A percentile compares a stretch with the other conserved stretches of the same genome.
Conservation (phyloP, 2,888 invertebrate species). For the Myopa tessellatipennis region DNA sequence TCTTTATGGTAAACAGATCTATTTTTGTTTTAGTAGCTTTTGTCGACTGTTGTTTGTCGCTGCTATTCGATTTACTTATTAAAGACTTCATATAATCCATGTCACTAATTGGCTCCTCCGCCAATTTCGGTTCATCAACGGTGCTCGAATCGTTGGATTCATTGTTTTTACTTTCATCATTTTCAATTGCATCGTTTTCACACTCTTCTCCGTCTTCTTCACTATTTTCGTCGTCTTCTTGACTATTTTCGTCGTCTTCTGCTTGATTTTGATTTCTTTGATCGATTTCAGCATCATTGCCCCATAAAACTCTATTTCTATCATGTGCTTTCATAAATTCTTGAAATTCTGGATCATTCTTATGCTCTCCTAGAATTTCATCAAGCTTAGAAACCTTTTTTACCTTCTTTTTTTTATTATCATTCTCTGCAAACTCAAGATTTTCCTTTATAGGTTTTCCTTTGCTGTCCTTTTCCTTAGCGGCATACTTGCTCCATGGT, state of each 20-base stretch:
- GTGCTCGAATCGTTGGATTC: slow-evolving; percentile 57
- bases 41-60: neutral
- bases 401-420: slow-evolving; percentile 55
- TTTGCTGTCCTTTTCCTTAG: slow-evolving; percentile 73
- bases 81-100: slow-evolving; percentile 82
- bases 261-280: slow-evolving; percentile 57
- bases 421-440: slow-evolving; percentile 72
- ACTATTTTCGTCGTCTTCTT: slow-evolving; percentile 49
- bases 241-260: slow-evolving; percentile 52
- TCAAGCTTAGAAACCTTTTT: slow-evolving; percentile 71
- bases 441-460: slow-evolving; percentile 69
- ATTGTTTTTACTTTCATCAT: neutral
- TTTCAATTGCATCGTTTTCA: no score
- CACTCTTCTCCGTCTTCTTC: slow-evolving; percentile 66
- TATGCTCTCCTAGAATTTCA: slow-evolving; percentile 79
- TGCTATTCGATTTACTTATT: slow-evolving; percentile 64
- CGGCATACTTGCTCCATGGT: slow-evolving; percentile 92
- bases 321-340: slow-evolving; percentile 91
- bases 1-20: slow-evolving; percentile 76
- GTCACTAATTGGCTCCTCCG: slow-evolving; percentile 81
- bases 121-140: slow-evolving; percentile 71
- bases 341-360: slow-evolving; percentile 88
- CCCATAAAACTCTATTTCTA: slow-evolving; percentile 71
- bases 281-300: slow-evolving; percentile 69
- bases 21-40: slow-evolving; percentile 58